Conservation (phyloP, 2,888 invertebrate species). For the Augiades crinisus region DNA sequence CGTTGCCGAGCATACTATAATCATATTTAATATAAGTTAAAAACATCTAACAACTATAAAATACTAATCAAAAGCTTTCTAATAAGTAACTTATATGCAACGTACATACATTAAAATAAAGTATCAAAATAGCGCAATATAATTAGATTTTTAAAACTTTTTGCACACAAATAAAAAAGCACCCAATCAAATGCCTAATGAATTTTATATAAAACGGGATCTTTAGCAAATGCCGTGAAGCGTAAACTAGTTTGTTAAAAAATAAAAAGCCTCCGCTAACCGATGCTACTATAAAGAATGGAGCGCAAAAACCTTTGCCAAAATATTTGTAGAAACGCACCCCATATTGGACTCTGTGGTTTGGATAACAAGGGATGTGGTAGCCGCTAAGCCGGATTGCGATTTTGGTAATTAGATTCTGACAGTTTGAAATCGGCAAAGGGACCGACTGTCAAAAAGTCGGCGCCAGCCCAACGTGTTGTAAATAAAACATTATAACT, state of each 20-base stretch:
- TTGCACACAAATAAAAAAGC: background rate
- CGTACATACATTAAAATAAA: too few relatives aligned
- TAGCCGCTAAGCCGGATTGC: slow-evolving; percentile 30
- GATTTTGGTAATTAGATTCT: slow-evolving; percentile 74
- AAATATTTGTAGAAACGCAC: slow-evolving; percentile 37
- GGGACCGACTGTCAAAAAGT: slow-evolving; percentile 75
- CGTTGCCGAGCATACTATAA: too few relatives aligned
- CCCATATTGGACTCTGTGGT: slow-evolving; percentile 27
- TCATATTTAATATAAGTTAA: too few relatives aligned
- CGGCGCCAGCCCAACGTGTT: slow-evolving; percentile 68
- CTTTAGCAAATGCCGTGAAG: slow-evolving; percentile 24
- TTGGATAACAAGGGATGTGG: slow-evolving; percentile 20
- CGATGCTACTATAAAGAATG: slow-evolving; percentile 69
- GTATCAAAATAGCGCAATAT: too few relatives aligned
- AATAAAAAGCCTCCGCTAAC: slow-evolving; percentile 41
- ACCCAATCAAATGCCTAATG: slow-evolving; percentile 7
- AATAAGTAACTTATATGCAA: too few relatives aligned
- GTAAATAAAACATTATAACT: slow-evolving; percentile 63
- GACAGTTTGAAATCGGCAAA: slow-evolving; percentile 74
- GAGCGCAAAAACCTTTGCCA: slow-evolving; percentile 55
- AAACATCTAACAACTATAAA: too few relatives aligned
- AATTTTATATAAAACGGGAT: slow-evolving; percentile 4
- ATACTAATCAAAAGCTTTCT: too few relatives aligned
- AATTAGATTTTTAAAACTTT: too few relatives aligned
- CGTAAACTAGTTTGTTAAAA: slow-evolving; percentile 36